These are phyloP conservation scores for Lordiphosa andalusiaca DNA, from an alignment of 2,888 invertebrate species.

Conservation along the genomic window DNA sequence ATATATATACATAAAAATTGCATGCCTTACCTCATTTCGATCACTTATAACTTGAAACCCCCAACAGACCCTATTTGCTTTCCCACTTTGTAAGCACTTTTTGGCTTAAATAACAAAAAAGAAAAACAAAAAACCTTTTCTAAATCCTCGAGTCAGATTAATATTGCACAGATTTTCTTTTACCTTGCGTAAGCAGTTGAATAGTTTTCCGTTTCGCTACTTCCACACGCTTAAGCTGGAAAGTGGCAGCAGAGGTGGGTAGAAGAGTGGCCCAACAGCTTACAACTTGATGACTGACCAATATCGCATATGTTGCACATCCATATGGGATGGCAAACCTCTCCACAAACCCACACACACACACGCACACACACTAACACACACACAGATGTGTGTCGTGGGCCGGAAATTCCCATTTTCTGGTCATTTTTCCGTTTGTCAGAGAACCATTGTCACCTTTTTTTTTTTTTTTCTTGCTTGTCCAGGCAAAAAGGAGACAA, in stretches of 20 bases:
- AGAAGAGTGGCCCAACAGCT: slow-evolving; percentile 9
- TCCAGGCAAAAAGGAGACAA: slow-evolving; percentile 28
- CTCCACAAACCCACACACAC: slow-evolving; percentile 1
- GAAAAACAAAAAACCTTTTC: background rate
- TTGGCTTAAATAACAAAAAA: too few relatives aligned
- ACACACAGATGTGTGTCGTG: slow-evolving; percentile 10
- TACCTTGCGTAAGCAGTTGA: slow-evolving; percentile 10
- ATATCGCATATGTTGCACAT: slow-evolving; percentile 41
- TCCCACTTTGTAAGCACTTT: too few relatives aligned
- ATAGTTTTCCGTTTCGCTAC: slow-evolving; percentile 6
- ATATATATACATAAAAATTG: too few relatives aligned
- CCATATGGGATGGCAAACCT: slow-evolving; percentile 1
- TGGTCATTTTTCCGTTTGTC: slow-evolving; percentile 54
- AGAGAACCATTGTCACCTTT: slow-evolving; percentile 67
- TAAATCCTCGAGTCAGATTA: slow-evolving; percentile 3
- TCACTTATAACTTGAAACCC: too few relatives aligned
- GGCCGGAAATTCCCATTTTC: slow-evolving; percentile 56
- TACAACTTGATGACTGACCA: slow-evolving; percentile 17
- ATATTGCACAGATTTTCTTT: slow-evolving; percentile 24
- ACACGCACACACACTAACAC: background rate
- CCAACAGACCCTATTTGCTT: too few relatives aligned
- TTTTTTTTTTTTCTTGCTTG: slow-evolving; percentile 51
- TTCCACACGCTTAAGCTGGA: slow-evolving; percentile 5
- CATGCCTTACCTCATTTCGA: too few relatives aligned
- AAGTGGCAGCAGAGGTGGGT: slow-evolving; percentile 9